Evolutionary conservation across 2,797 vertebrate species (phyloP).

Genomic region (Gymnoscopelus braueri): DNA sequence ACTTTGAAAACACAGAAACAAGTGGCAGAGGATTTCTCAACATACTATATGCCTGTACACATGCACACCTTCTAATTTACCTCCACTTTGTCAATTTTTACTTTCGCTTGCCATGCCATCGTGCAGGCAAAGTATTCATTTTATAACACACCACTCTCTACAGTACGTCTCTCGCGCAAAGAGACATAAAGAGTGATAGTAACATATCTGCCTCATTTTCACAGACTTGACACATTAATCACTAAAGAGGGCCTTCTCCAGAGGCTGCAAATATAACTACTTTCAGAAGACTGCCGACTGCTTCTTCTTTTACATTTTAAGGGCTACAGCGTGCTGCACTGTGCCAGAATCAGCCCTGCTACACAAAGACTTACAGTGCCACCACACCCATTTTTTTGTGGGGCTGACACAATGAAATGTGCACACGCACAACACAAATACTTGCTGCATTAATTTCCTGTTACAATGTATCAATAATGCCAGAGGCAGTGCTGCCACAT

Average conservation of each 20-base stretch:
- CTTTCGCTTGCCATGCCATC: slow-evolving; percentile 7
- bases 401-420: slow-evolving; percentile 45
- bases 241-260: slow-evolving; percentile 36
- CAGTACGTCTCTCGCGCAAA: not conserved
- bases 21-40: not conserved
- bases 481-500: slow-evolving; percentile 19
- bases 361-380: slow-evolving; percentile 33
- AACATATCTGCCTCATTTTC: slow-evolving; percentile 49
- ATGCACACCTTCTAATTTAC: not conserved
- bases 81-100: not conserved
- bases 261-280: slow-evolving; percentile 40
- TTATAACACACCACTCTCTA: slow-evolving; percentile 19
- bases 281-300: slow-evolving; percentile 59
- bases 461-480: slow-evolving; percentile 5
- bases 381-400: slow-evolving; percentile 52
- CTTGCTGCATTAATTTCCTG: slow-evolving; percentile 44
- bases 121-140: slow-evolving; percentile 27
- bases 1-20: not conserved
- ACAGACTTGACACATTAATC: slow-evolving; percentile 52
- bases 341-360: slow-evolving; percentile 21
- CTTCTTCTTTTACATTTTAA: slow-evolving; percentile 57
- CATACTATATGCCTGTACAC: not conserved
- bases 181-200: not conserved
- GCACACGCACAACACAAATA: slow-evolving; percentile 34
- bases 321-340: slow-evolving; percentile 38